phyloP scores from a whole-genome alignment of 2,113 vertebrate genomes.

The Sylvilagus bachmani region DNA sequence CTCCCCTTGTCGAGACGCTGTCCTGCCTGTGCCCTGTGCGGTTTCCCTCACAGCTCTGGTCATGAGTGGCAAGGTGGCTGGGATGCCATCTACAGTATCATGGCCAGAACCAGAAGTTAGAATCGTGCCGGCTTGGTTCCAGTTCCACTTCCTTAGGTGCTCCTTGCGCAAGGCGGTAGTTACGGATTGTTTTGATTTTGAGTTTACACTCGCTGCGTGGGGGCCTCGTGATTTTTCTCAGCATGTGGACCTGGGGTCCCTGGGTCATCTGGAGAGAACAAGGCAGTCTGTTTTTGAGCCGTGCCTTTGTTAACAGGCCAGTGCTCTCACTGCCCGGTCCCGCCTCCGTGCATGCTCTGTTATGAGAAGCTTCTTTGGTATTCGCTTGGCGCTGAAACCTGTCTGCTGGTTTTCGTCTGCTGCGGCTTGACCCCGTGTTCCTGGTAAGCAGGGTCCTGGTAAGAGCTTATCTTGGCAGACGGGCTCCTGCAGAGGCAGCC shows the following conservation, averaged over 20 bases:
- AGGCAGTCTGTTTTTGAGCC: background rate
- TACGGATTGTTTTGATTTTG: background rate
- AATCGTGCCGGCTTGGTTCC: background rate
- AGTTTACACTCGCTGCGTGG: background rate
- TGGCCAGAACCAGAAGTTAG: background rate
- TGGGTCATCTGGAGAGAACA: background rate
- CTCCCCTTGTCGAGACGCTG: background rate
- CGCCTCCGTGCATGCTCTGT: background rate
- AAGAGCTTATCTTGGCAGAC: conserved; percentile 25
- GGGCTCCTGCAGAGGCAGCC: background rate
- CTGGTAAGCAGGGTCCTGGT: background rate
- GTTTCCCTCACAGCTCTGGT: background rate
- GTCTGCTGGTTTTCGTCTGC: background rate
- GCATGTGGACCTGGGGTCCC: background rate
- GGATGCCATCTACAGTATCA: background rate
- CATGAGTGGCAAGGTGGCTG: background rate
- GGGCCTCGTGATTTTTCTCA: background rate
- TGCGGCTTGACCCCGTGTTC: background rate
- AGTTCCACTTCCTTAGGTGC: conserved; percentile 13
- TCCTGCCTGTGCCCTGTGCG: background rate
- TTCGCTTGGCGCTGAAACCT: background rate
- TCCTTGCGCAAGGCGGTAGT: background rate
- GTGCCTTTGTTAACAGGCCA: background rate
- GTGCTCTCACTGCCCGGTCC: background rate
- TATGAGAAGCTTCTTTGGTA: background rate